Conservation (phyloP, 2,888 invertebrate genomes). For the Linyphia triangularis region DNA sequence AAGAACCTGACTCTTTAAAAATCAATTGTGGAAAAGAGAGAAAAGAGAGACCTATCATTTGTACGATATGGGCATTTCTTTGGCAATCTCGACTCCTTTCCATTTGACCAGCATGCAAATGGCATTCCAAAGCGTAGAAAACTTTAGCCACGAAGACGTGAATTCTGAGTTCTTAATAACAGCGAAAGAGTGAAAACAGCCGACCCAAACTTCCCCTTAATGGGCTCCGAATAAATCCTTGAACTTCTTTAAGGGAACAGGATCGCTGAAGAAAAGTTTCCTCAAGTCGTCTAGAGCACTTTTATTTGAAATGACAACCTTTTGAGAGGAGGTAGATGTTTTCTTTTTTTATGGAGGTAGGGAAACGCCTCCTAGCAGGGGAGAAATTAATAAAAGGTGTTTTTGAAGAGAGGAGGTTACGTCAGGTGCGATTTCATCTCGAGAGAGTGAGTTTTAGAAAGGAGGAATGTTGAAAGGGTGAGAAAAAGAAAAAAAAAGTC, state of each 20-base stretch:
- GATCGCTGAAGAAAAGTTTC: neutral
- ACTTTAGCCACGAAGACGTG: no score
- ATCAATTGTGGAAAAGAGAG: neutral
- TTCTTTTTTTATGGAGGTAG: neutral
- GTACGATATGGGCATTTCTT: slow-evolving; percentile 3
- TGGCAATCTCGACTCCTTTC: neutral
- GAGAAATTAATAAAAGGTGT: slow-evolving; percentile 66
- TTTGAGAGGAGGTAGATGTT: neutral
- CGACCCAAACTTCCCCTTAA: neutral
- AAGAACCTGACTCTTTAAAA: neutral
- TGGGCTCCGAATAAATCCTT: neutral
- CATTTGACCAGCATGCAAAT: neutral
- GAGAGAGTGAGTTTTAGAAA: slow-evolving; percentile 18
- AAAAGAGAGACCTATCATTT: neutral
- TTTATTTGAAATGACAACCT: slow-evolving; percentile 36
- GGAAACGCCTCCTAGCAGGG: neutral
- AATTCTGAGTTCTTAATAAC: neutral
- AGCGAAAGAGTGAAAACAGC: neutral
- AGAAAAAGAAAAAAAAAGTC: slow-evolving; percentile 5
- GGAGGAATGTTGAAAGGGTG: slow-evolving; percentile 4
- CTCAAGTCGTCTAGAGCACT: neutral
- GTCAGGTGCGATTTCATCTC: slow-evolving; percentile 27
- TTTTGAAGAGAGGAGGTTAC: neutral
- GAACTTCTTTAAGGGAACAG: neutral
- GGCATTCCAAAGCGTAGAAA: neutral